Conservation (phyloP, 2,113 vertebrate genomes). For the Etia nguti region DNA sequence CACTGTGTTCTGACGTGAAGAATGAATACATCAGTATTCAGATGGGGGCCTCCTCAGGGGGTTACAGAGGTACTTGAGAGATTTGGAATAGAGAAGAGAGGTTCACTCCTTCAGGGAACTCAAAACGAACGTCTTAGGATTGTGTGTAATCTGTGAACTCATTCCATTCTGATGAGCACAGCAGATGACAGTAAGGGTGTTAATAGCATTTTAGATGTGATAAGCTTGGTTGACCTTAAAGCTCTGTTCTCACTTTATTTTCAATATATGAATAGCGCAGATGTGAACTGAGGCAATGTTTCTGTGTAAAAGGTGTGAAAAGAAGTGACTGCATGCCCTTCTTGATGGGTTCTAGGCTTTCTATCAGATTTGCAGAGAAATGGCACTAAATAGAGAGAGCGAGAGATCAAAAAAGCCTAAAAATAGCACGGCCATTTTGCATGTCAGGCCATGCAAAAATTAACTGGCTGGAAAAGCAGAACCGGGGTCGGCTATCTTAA, state of each 20-base stretch:
- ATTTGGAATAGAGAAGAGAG: constrained; percentile 27
- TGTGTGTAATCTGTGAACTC: constrained; percentile 39
- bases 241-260: constrained; percentile 18
- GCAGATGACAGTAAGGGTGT: constrained; percentile 26
- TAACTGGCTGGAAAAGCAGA: not conserved
- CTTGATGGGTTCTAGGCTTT: not conserved
- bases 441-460: not conserved
- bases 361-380: constrained; percentile 1
- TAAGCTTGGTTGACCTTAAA: constrained; percentile 40
- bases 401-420: not conserved
- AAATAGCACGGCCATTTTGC: constrained; percentile 6
- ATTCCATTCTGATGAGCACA: constrained; percentile 44
- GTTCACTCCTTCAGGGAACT: not conserved
- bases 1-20: constrained; percentile 28
- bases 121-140: constrained; percentile 23
- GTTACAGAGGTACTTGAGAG: constrained; percentile 41
- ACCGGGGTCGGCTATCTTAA: not conserved
- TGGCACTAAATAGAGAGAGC: not conserved
- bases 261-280: not conserved
- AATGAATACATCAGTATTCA: constrained; percentile 67
- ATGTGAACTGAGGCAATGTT: not conserved
- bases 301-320: constrained; percentile 9
- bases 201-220: constrained; percentile 43
- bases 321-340: not conserved
- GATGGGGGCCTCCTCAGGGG: constrained; percentile 35